Conservation (phyloP, 1,140 invertebrate species). For the Nasonia giraulti region DNA sequence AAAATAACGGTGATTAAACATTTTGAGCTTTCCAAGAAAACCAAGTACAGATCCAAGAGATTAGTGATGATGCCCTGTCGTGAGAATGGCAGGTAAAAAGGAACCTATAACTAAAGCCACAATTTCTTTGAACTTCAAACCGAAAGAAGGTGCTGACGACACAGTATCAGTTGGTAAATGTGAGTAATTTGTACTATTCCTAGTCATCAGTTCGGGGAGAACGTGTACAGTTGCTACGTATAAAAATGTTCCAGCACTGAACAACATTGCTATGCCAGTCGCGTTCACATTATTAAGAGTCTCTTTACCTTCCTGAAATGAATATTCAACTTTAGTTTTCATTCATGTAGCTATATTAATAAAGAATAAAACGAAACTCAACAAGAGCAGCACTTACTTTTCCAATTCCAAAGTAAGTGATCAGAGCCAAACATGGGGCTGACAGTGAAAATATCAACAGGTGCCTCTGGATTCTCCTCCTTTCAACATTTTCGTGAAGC, state of each 20-base stretch:
- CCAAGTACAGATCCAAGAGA: constrained; percentile 32
- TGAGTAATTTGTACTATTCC: constrained; percentile 71
- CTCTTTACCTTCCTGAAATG: constrained; percentile 78
- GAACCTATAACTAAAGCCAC: constrained; percentile 89
- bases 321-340: not conserved
- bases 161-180: constrained; percentile 74
- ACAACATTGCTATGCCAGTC: constrained; percentile 97
- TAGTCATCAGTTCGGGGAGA: constrained; percentile 90
- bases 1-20: too few species aligned
- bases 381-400: constrained; percentile 78
- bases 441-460: constrained; percentile 95
- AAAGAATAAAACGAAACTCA: not conserved
- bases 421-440: constrained; percentile 90
- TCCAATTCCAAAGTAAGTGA: constrained; percentile 95
- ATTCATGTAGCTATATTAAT: not conserved
- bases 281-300: constrained; percentile 89
- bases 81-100: constrained; percentile 89
- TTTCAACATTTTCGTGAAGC: constrained; percentile 94
- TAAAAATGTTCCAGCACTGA: constrained; percentile 98
- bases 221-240: constrained; percentile 99
- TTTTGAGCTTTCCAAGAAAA: not conserved
- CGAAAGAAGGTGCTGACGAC: constrained; percentile 73
- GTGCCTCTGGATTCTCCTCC: constrained; percentile 90
- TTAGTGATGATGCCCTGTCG: constrained; percentile 94
- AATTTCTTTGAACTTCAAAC: constrained; percentile 86